These are phyloP conservation scores for Vanessa atalanta DNA, from an alignment of 1,140 invertebrate species.

Conservation along the genomic window DNA sequence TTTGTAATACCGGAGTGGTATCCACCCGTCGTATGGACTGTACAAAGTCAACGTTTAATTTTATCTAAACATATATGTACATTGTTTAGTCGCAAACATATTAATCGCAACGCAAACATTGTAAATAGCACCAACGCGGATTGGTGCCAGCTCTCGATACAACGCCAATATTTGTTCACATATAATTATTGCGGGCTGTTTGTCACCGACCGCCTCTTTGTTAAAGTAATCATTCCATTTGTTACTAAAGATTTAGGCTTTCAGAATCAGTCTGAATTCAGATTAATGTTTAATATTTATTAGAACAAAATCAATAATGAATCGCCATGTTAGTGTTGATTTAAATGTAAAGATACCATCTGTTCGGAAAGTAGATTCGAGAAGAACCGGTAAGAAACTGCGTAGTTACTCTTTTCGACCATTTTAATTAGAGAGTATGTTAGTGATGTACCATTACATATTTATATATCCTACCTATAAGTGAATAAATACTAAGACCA, in stretches of 20 bases:
- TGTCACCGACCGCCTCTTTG: not conserved
- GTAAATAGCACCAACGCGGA: not conserved
- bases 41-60: not conserved
- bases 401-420: too few relatives aligned
- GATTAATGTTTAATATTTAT: not conserved
- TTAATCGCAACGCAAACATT: slow-evolving; percentile 2
- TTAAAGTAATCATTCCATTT: not conserved
- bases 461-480: too few relatives aligned
- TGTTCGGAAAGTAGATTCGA: too few relatives aligned
- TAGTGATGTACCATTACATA: too few relatives aligned
- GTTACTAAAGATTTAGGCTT: not conserved
- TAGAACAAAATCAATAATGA: too few relatives aligned
- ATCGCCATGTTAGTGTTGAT: too few relatives aligned
- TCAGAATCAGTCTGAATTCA: not conserved
- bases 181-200: not conserved
- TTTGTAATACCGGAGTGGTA: too few relatives aligned
- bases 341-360: too few relatives aligned
- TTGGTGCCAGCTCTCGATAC: not conserved
- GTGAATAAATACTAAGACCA: too few relatives aligned
- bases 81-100: not conserved
- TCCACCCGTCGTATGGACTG: too few relatives aligned
- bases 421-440: too few relatives aligned
- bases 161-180: not conserved
- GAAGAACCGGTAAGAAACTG: too few relatives aligned
- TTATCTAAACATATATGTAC: not conserved